Conservation (phyloP, 92 coral and sea anemone species). For the Epizoanthus stellaris region DNA sequence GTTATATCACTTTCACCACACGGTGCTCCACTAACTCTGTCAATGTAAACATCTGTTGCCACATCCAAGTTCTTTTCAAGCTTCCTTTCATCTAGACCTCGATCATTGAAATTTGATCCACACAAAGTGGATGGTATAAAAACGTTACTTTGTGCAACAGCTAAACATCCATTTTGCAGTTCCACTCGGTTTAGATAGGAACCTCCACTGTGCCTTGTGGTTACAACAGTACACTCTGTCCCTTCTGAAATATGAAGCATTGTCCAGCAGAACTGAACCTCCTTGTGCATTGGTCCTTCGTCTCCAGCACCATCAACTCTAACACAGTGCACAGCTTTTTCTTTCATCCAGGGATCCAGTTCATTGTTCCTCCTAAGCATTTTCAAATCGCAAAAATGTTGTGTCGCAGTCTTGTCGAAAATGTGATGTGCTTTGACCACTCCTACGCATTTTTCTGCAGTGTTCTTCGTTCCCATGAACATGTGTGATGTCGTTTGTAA, state of each 20-base stretch:
- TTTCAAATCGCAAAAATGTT: constrained; percentile 30
- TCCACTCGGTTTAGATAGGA: constrained; percentile 50
- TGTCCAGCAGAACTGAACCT: constrained; percentile 28
- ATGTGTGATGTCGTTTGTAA: constrained; percentile 37
- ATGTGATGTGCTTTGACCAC: constrained; percentile 38
- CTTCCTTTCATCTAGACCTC: constrained; percentile 33
- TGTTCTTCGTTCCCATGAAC: constrained; percentile 8
- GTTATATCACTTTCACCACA: constrained; percentile 32
- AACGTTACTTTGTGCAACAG: constrained; percentile 20
- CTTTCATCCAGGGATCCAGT: constrained; percentile 8
- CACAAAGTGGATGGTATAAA: constrained; percentile 51
- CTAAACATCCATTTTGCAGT: constrained; percentile 46
- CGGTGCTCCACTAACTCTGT: constrained; percentile 37
- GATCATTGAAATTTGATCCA: constrained; percentile 54
- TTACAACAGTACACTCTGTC: constrained; percentile 39
- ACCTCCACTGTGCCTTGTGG: constrained; percentile 57
- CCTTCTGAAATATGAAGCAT: neutral
- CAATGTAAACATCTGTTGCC: constrained; percentile 39
- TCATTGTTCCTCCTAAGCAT: constrained; percentile 20
- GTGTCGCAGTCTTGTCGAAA: constrained; percentile 27
- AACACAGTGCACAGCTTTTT: constrained; percentile 14
- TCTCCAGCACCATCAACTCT: constrained; percentile 42
- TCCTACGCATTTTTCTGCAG: constrained; percentile 34
- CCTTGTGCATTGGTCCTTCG: constrained; percentile 33
- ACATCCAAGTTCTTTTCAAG: constrained; percentile 28